phyloP scores from a whole-genome alignment of 2,113 vertebrate genomes.

The Butorides virescens region DNA sequence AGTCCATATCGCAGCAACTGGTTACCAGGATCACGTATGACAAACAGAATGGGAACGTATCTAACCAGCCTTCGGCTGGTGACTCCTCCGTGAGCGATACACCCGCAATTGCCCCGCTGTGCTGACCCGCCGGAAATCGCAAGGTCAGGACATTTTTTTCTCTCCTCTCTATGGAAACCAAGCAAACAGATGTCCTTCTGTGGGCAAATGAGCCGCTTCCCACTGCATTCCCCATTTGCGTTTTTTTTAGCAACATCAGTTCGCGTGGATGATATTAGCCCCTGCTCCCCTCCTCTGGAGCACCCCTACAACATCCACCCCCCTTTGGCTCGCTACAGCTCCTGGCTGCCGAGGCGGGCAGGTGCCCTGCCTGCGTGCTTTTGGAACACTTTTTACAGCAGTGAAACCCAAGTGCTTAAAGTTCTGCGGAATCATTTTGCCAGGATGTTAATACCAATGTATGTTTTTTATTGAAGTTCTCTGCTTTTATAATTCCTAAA shows the following conservation, averaged over 20 bases:
- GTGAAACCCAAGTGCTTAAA: neutral
- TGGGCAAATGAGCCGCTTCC: neutral
- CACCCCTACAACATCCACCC: neutral
- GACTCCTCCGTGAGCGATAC: neutral
- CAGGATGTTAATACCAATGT: constrained; percentile 5
- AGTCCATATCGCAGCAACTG: neutral
- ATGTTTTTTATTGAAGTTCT: constrained; percentile 41
- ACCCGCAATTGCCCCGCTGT: neutral
- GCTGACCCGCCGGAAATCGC: neutral
- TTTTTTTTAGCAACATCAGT: neutral
- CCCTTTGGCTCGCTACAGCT: neutral
- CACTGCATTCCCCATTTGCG: neutral
- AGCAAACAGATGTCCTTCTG: constrained; percentile 16
- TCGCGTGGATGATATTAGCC: rapidly evolving
- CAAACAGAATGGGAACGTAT: constrained; percentile 38
- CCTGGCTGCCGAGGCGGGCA: neutral
- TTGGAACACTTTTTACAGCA: neutral
- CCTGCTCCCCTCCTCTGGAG: neutral
- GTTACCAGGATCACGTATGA: neutral
- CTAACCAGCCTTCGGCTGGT: neutral
- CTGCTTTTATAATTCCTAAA: neutral
- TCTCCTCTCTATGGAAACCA: constrained; percentile 54
- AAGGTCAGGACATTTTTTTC: neutral
- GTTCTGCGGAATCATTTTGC: neutral
- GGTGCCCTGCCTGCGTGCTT: neutral